Percentiles rank a stretch among this genome's conserved stretches.
These are phyloP conservation scores for Leptoteleia sp. DNA, from an alignment of 1,140 invertebrate genomes.

Conservation along the genomic window DNA sequence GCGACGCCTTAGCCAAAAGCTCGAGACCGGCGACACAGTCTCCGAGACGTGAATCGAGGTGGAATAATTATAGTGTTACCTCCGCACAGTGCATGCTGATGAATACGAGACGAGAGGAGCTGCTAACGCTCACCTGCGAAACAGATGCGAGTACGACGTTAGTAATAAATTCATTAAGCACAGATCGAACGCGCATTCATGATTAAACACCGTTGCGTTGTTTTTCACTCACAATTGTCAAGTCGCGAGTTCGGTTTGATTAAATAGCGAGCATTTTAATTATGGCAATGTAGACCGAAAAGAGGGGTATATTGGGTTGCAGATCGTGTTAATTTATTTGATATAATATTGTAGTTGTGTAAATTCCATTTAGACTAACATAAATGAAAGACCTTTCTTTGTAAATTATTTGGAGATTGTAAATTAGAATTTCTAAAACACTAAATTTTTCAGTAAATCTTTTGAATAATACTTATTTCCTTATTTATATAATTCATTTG, in stretches of 20 bases:
- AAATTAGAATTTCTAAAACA: too few relatives aligned
- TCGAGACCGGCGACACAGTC: slow-evolving; percentile 1
- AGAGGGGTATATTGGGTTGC: too few relatives aligned
- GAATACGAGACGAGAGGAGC: slow-evolving; percentile 41
- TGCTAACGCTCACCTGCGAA: slow-evolving; percentile 44
- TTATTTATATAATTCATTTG: too few relatives aligned
- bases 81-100: slow-evolving; percentile 27
- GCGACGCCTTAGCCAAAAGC: slow-evolving; percentile 48
- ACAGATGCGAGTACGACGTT: slow-evolving; percentile 52
- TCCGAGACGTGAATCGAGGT: slow-evolving; percentile 38
- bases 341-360: too few relatives aligned
- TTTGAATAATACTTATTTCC: too few relatives aligned
- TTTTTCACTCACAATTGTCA: neutral
- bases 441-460: too few relatives aligned
- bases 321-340: too few relatives aligned
- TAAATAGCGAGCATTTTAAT: neutral
- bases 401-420: too few relatives aligned
- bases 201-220: slow-evolving; percentile 30
- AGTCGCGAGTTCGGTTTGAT: slow-evolving; percentile 5
- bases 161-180: slow-evolving; percentile 60
- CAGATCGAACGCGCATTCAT: slow-evolving; percentile 46
- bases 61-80: slow-evolving; percentile 56
- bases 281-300: neutral
- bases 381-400: too few relatives aligned
- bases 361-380: too few relatives aligned